These are phyloP conservation scores for Halichoerus grypus DNA, from an alignment of 2,113 vertebrate species.

Conservation along the genomic window DNA sequence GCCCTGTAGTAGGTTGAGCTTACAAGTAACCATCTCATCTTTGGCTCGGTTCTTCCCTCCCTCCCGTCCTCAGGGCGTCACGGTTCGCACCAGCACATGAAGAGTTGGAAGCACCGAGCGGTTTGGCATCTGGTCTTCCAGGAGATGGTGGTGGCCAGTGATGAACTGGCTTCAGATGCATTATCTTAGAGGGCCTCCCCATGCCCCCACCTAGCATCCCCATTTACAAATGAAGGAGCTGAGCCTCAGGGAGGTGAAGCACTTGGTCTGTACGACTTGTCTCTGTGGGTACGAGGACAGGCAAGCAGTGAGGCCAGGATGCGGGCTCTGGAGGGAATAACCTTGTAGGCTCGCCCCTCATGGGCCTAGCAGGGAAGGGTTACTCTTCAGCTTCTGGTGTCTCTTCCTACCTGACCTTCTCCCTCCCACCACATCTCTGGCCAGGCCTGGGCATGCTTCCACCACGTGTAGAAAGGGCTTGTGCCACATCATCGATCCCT, in stretches of 20 bases:
- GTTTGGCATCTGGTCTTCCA: not conserved
- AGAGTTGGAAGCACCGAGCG: not conserved
- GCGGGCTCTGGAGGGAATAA: not conserved
- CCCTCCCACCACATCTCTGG: accelerated
- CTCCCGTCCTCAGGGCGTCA: not conserved
- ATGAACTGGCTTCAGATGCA: not conserved
- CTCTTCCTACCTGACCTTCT: not conserved
- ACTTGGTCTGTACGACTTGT: not conserved
- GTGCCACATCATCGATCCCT: not conserved
- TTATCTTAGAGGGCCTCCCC: not conserved
- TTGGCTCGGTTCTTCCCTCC: not conserved
- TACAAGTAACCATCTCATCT: not conserved
- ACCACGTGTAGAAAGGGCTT: not conserved
- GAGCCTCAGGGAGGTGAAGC: not conserved
- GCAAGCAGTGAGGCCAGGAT: not conserved
- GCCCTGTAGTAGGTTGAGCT: not conserved
- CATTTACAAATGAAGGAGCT: not conserved
- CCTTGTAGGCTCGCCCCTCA: not conserved
- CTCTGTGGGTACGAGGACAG: not conserved
- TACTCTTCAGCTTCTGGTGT: not conserved
- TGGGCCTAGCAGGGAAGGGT: not conserved
- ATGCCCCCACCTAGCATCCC: not conserved
- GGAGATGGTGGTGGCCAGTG: not conserved
- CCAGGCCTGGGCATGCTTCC: not conserved
- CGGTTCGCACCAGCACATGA: not conserved